Conservation (phyloP, 2,113 vertebrate genomes). For the Apodemus speciosus region DNA sequence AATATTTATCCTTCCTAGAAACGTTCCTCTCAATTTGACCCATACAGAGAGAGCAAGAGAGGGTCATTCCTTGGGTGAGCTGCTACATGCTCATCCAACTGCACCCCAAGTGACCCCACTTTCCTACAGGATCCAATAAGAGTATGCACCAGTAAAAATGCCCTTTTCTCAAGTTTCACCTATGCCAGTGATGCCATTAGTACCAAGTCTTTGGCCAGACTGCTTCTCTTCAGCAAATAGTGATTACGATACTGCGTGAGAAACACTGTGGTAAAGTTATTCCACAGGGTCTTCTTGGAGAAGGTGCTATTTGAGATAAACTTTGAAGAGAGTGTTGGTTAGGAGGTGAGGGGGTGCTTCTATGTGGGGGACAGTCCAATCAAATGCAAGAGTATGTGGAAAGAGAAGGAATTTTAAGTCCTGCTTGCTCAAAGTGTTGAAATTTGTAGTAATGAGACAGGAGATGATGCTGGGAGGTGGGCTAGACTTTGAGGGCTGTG, state of each 20-base stretch:
- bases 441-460: not conserved
- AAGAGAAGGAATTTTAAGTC: not conserved
- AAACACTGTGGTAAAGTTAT: not conserved
- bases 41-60: not conserved
- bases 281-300: not conserved
- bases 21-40: not conserved
- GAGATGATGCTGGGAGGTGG: not conserved
- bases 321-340: not conserved
- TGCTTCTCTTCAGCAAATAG: not conserved
- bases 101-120: no score
- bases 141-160: not conserved
- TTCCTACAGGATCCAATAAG: not conserved
- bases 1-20: not conserved
- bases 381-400: not conserved
- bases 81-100: not conserved
- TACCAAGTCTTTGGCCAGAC: not conserved
- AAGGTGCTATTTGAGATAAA: not conserved
- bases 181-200: not conserved
- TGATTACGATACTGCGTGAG: not conserved
- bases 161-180: not conserved
- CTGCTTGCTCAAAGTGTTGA: not conserved
- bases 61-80: not conserved
- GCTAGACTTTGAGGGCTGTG: not conserved
- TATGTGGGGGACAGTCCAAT: not conserved
- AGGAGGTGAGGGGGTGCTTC: not conserved